Conservation (phyloP, 2,888 invertebrate genomes). For the Standfussiana lucernea region DNA sequence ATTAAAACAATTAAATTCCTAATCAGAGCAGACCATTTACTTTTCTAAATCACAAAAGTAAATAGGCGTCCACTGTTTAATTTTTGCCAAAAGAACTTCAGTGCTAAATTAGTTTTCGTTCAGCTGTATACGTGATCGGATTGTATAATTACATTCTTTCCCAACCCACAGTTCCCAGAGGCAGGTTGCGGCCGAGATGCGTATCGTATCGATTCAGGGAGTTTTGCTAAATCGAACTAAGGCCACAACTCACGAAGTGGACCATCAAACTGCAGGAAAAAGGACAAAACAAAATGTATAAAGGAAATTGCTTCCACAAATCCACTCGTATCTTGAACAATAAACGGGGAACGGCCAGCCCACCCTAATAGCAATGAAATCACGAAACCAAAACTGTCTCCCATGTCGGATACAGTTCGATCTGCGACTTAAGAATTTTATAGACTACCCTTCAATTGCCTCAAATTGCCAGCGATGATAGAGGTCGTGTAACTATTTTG, state of each 20-base stretch:
- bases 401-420: constrained; percentile 81
- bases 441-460: constrained; percentile 75
- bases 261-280: constrained; percentile 90
- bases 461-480: constrained; percentile 61
- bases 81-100: constrained; percentile 78
- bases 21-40: constrained; percentile 40
- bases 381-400: constrained; percentile 90
- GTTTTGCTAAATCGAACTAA: constrained; percentile 87
- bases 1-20: constrained; percentile 29
- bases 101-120: constrained; percentile 88
- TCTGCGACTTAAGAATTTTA: constrained; percentile 81
- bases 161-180: constrained; percentile 75
- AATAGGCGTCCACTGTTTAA: constrained; percentile 59
- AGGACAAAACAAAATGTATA: constrained; percentile 91
- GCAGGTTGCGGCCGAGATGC: constrained; percentile 81
- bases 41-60: constrained; percentile 62
- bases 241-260: constrained; percentile 88
- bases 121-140: constrained; percentile 84
- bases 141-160: constrained; percentile 86
- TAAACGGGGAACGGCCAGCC: constrained; percentile 88
- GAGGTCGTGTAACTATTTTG: constrained; percentile 41
- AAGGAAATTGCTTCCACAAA: constrained; percentile 91
- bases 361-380: constrained; percentile 91
- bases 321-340: constrained; percentile 91
- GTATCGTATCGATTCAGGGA: constrained; percentile 86